phyloP scores from a whole-genome alignment of 2,888 invertebrate genomes.

The Trichacis sp. region DNA sequence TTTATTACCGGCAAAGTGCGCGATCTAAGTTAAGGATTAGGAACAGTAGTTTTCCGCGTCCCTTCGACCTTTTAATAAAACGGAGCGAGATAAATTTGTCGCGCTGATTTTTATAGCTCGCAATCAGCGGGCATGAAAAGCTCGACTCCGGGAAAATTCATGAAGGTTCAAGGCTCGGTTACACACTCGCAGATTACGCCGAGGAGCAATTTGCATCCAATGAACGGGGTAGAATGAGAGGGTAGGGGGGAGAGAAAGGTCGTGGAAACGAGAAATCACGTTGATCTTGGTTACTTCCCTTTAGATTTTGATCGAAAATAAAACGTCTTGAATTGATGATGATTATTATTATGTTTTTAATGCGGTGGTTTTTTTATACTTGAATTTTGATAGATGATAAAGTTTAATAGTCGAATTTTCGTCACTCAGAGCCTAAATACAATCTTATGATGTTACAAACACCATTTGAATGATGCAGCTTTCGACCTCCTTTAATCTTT shows the following conservation, averaged over 20 bases:
- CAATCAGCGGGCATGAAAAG: constrained; percentile 29
- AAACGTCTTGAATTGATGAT: not conserved
- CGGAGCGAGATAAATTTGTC: constrained; percentile 21
- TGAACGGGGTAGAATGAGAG: constrained; percentile 13
- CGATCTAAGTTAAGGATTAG: not conserved
- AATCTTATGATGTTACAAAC: too few relatives aligned
- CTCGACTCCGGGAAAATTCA: constrained; percentile 11
- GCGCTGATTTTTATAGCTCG: constrained; percentile 32
- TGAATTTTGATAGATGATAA: too few relatives aligned
- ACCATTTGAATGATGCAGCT: too few relatives aligned
- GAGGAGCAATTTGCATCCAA: constrained; percentile 34
- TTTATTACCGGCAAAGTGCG: not conserved
- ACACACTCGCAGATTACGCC: constrained; percentile 27
- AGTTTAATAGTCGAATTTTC: too few relatives aligned
- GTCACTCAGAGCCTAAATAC: too few relatives aligned
- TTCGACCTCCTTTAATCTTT: too few relatives aligned
- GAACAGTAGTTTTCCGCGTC: not conserved
- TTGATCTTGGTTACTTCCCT: too few relatives aligned
- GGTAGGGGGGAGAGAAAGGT: constrained; percentile 9
- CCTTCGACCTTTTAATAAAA: not conserved
- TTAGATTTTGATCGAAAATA: too few relatives aligned
- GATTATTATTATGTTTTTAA: not conserved
- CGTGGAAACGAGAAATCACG: not conserved
- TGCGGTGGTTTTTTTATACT: too few relatives aligned
- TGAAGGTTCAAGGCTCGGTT: constrained; percentile 20